Percentiles rank a stretch among this genome's conserved stretches.
phyloP scores from a whole-genome alignment of 2,888 invertebrate species.

The Globia sparganii region DNA sequence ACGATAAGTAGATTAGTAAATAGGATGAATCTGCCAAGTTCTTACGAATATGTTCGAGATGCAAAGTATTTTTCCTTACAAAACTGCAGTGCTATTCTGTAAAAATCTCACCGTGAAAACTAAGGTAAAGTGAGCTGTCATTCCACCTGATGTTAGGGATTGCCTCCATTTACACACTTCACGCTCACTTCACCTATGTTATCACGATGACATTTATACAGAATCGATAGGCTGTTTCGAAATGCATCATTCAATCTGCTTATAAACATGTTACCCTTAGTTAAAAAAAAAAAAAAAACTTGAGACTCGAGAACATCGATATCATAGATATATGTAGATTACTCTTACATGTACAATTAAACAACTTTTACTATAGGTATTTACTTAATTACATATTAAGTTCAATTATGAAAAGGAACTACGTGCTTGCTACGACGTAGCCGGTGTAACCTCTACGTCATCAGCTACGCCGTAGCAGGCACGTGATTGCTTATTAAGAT shows the following conservation, averaged over 20 bases:
- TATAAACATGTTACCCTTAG: constrained; percentile 8
- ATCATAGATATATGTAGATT: constrained; percentile 1
- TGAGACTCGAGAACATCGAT: constrained; percentile 12
- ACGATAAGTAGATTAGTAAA: neutral
- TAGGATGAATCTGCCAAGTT: neutral
- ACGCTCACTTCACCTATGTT: too few species aligned
- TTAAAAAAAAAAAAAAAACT: constrained; percentile 19
- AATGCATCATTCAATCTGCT: neutral
- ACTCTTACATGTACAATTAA: neutral
- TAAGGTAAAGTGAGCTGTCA: too few species aligned
- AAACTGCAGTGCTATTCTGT: too few species aligned
- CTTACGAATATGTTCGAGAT: neutral
- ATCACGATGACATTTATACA: too few species aligned
- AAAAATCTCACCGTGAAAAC: too few species aligned
- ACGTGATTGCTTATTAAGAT: neutral
- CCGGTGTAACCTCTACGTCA: constrained; percentile 2
- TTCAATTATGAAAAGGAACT: neutral
- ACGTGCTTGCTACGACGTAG: constrained; percentile 34
- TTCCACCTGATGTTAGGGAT: too few species aligned
- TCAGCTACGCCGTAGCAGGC: constrained; percentile 37
- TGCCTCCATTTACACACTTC: too few species aligned
- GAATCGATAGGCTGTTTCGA: too few species aligned
- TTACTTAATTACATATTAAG: neutral
- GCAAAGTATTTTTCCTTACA: neutral
- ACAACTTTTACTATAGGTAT: neutral